Percentiles rank a stretch among this genome's conserved stretches.
Evolutionary conservation across 1,140 invertebrate genomes (phyloP).

Genomic region (Bombus pyrosoma): DNA sequence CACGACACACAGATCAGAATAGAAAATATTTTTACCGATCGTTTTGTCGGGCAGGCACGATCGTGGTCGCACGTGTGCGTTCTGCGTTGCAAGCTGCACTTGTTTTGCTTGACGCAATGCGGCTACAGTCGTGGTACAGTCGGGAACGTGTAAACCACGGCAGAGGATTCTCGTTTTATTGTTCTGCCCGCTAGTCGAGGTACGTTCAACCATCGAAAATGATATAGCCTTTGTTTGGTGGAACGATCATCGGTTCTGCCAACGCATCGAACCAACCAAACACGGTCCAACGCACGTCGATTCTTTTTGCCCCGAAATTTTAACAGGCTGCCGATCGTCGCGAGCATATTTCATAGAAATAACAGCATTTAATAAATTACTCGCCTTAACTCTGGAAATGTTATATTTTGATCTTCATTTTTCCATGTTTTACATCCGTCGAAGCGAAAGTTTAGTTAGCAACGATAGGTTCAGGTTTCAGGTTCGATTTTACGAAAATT

Average conservation of each 20-base stretch:
- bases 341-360: not conserved
- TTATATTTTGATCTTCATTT: no score
- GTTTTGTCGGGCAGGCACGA: not conserved
- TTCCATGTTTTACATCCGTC: no score
- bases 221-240: slow-evolving; percentile 1
- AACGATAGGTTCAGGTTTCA: no score
- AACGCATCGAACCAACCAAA: not conserved
- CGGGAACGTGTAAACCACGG: not conserved
- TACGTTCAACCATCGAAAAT: slow-evolving; percentile 8
- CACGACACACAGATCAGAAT: not conserved
- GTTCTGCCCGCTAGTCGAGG: not conserved
- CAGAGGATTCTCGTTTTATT: slow-evolving; percentile 5
- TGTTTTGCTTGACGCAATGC: slow-evolving; percentile 2
- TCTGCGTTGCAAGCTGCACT: not conserved
- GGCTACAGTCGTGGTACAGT: not conserved
- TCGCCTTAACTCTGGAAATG: no score
- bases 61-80: not conserved
- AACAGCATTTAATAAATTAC: not conserved
- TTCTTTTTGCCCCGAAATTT: not conserved
- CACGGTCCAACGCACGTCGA: not conserved
- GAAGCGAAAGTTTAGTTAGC: no score
- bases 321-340: not conserved
- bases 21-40: not conserved
- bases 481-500: no score
- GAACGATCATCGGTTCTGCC: not conserved